These are phyloP conservation scores for Drosophila athabasca DNA, from an alignment of 1,140 invertebrate genomes.

Conservation along the genomic window DNA sequence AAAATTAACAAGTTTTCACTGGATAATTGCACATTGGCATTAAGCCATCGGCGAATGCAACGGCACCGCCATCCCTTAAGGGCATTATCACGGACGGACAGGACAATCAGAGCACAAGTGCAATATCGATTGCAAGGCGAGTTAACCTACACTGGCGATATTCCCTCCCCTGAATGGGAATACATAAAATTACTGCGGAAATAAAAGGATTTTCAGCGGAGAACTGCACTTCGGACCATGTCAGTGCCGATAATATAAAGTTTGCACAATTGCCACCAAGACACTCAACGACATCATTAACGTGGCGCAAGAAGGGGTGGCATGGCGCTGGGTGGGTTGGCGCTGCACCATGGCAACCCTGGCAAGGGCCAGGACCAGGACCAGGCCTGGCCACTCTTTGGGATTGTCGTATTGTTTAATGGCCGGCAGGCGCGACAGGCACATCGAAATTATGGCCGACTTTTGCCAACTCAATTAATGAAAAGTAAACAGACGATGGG, in stretches of 20 bases:
- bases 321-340: no score
- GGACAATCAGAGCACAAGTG: neutral
- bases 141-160: constrained; percentile 7
- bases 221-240: constrained; percentile 51
- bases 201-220: constrained; percentile 44
- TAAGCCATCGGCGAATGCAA: constrained; percentile 24
- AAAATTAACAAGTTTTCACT: constrained; percentile 31
- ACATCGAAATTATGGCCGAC: constrained; percentile 67
- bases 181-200: constrained; percentile 42
- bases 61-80: neutral
- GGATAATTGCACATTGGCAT: constrained; percentile 32
- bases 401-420: constrained; percentile 53
- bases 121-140: constrained; percentile 30
- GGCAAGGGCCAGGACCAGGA: neutral
- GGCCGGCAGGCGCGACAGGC: constrained; percentile 49
- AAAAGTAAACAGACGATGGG: constrained; percentile 67
- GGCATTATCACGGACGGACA: neutral
- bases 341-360: no score
- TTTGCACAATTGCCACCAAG: constrained; percentile 52
- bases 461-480: constrained; percentile 79
- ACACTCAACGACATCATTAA: constrained; percentile 66
- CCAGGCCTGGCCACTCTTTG: neutral
- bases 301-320: constrained; percentile 1
- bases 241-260: constrained; percentile 46
- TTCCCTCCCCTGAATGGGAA: neutral